phyloP scores from a whole-genome alignment of 2,113 vertebrate species.

The Nyctibius bracteatus region DNA sequence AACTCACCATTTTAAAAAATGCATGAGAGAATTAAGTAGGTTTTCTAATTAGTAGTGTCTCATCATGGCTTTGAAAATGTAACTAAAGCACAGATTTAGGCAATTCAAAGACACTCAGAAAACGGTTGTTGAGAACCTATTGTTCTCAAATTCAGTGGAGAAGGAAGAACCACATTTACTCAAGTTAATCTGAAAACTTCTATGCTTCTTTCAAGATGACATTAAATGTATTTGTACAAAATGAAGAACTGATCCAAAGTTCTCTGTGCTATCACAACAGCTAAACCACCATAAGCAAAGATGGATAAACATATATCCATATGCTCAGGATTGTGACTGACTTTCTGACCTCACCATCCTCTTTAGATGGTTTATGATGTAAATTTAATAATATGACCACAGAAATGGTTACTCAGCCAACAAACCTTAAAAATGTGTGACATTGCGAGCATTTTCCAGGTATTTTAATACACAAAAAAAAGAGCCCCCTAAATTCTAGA shows the following conservation, averaged over 20 bases:
- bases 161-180: background rate
- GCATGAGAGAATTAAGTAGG: background rate
- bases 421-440: background rate
- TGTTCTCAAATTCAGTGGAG: background rate
- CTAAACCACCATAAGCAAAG: background rate
- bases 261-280: background rate
- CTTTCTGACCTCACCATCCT: background rate
- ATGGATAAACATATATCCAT: rapidly evolving
- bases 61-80: background rate
- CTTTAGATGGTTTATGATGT: background rate
- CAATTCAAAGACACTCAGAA: background rate
- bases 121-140: background rate
- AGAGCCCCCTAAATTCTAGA: background rate
- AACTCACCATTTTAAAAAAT: background rate
- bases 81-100: background rate
- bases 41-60: background rate
- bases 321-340: background rate
- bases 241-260: rapidly evolving
- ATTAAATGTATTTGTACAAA: background rate
- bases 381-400: background rate
- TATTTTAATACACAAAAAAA: background rate
- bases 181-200: background rate
- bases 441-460: background rate
- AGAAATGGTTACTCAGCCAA: background rate
- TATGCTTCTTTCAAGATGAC: background rate